A percentile compares a stretch with the other conserved stretches of the same genome.
Evolutionary conservation across 2,888 invertebrate genomes (phyloP).

Genomic region (Agrotis ipsilon): DNA sequence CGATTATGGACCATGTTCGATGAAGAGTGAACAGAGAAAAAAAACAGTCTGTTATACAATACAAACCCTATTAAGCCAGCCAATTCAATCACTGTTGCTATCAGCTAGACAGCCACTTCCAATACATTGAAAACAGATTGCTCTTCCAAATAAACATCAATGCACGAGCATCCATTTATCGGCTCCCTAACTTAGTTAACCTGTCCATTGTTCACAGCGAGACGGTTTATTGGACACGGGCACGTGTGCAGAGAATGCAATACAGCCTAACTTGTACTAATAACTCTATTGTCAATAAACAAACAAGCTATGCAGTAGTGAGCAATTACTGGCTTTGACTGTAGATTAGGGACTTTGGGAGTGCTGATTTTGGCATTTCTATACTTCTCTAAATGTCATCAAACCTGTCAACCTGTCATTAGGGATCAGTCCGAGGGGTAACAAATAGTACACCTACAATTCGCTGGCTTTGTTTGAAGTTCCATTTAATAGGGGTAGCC

Average conservation of each 20-base stretch:
- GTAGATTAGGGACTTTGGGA: neutral
- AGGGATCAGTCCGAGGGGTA: too few relatives aligned
- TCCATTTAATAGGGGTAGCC: too few relatives aligned
- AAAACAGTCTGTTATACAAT: too few relatives aligned
- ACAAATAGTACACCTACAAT: too few relatives aligned
- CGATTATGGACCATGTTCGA: too few relatives aligned
- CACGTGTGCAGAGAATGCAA: constrained; percentile 5
- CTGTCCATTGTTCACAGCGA: constrained; percentile 4
- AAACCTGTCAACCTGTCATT: too few relatives aligned
- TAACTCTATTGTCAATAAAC: neutral
- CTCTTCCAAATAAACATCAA: neutral
- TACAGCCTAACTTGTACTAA: neutral
- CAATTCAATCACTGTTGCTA: neutral
- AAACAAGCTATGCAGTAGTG: neutral
- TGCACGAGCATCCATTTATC: neutral
- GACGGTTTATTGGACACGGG: neutral
- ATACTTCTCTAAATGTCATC: too few relatives aligned
- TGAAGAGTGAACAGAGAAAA: too few relatives aligned
- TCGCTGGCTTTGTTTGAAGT: too few relatives aligned
- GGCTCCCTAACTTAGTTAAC: constrained; percentile 13
- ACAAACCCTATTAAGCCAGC: too few relatives aligned
- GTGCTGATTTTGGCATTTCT: too few relatives aligned
- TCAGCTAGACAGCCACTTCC: neutral
- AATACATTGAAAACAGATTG: neutral
- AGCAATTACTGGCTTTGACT: neutral